Conservation (phyloP, 2,113 vertebrate species). For the Ondatra zibethicus region DNA sequence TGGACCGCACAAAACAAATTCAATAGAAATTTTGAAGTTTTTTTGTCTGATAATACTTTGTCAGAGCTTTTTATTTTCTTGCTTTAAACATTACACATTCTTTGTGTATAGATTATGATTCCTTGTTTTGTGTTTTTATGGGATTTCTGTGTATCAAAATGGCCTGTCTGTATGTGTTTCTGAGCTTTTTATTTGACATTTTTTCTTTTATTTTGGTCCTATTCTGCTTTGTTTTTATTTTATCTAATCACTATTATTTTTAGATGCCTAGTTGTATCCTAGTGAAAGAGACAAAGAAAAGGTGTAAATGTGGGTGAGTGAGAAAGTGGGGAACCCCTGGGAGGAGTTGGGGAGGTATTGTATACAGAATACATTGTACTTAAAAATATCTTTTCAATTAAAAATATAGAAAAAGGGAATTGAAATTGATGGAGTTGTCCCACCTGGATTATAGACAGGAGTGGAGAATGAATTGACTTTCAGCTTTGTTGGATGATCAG, state of each 20-base stretch:
- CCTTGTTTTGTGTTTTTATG: not conserved
- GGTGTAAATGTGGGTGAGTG: not conserved
- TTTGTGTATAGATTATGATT: not conserved
- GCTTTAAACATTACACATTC: not conserved
- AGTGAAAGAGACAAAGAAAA: not conserved
- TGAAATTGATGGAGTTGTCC: not conserved
- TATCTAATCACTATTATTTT: not conserved
- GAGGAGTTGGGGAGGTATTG: not conserved
- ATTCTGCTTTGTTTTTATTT: not conserved
- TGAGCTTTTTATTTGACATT: not conserved
- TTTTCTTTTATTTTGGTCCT: not conserved
- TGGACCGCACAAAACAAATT: not conserved
- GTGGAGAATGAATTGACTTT: not conserved
- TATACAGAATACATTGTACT: not conserved
- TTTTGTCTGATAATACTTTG: not conserved
- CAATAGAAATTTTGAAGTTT: not conserved
- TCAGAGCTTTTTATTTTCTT: rapidly evolving
- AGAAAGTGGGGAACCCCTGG: not conserved
- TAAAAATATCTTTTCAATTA: not conserved
- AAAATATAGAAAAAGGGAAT: not conserved
- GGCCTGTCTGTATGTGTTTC: not conserved
- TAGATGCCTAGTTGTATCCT: not conserved
- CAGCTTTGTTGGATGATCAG: not conserved
- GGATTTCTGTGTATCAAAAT: not conserved
- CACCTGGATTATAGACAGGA: not conserved